These are phyloP conservation scores for Polia nebulosa DNA, from an alignment of 2,888 invertebrate species.

Conservation along the genomic window DNA sequence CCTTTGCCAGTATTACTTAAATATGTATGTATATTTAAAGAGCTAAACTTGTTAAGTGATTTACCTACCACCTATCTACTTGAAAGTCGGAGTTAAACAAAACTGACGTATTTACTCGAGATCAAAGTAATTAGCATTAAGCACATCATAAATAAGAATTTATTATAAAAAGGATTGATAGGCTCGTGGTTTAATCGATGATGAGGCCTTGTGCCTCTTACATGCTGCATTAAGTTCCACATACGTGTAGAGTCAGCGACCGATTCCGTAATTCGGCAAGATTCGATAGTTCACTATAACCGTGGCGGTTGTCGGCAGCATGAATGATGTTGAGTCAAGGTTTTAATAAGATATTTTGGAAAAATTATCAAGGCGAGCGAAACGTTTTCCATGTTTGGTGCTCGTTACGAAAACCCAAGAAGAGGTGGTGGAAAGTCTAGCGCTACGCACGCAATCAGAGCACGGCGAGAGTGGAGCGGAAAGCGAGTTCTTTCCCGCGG, in stretches of 20 bases:
- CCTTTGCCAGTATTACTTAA: background rate
- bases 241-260: constrained; percentile 49
- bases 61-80: background rate
- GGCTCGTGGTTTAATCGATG: constrained; percentile 41
- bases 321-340: constrained; percentile 63
- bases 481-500: constrained; percentile 19
- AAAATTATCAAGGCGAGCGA: constrained; percentile 30
- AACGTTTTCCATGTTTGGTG: constrained; percentile 45
- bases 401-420: constrained; percentile 39
- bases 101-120: constrained; percentile 17
- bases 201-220: constrained; percentile 60
- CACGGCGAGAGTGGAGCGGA: constrained; percentile 34
- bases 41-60: constrained; percentile 13
- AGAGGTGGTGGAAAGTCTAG: constrained; percentile 29
- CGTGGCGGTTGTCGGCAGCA: constrained; percentile 55
- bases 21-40: constrained; percentile 20
- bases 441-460: constrained; percentile 21
- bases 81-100: constrained; percentile 21
- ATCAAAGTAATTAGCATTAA: constrained; percentile 21
- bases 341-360: constrained; percentile 43
- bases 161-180: constrained; percentile 37
- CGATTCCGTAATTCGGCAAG: constrained; percentile 65
- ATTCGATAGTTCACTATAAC: constrained; percentile 55
- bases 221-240: constrained; percentile 39
- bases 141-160: constrained; percentile 22